Conservation (phyloP, 2,888 invertebrate species). For the Tipula vernalis region DNA sequence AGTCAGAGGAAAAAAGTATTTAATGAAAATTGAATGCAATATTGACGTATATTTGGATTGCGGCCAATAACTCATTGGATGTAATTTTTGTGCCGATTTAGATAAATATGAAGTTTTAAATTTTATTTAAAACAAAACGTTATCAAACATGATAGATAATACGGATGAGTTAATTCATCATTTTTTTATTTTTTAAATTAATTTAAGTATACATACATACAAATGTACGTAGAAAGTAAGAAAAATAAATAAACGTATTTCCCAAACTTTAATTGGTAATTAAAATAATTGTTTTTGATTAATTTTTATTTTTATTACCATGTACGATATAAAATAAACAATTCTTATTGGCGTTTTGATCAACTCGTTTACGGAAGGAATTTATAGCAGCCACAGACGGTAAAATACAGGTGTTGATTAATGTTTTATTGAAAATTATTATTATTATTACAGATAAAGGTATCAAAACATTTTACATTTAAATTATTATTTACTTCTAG, state of each 20-base stretch:
- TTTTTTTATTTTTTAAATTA: background rate
- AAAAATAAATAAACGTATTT: slow-evolving; percentile 5
- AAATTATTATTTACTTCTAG: background rate
- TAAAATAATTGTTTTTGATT: background rate
- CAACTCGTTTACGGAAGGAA: background rate
- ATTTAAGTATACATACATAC: background rate
- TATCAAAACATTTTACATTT: background rate
- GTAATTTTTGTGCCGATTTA: background rate
- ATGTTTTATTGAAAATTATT: too few relatives aligned
- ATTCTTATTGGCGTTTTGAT: background rate
- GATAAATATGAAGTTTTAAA: background rate
- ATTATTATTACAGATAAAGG: too few relatives aligned
- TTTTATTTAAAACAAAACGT: background rate
- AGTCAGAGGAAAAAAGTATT: background rate
- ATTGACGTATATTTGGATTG: background rate
- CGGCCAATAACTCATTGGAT: background rate
- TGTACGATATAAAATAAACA: background rate
- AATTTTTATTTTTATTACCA: background rate
- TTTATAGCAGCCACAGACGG: background rate
- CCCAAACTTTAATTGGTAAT: background rate
- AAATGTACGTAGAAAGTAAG: background rate
- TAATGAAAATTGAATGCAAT: background rate
- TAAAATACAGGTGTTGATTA: background rate
- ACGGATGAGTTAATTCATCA: background rate
- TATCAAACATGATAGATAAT: background rate